Conservation (phyloP, 1,140 invertebrate species). For the Listronotus bonariensis region DNA sequence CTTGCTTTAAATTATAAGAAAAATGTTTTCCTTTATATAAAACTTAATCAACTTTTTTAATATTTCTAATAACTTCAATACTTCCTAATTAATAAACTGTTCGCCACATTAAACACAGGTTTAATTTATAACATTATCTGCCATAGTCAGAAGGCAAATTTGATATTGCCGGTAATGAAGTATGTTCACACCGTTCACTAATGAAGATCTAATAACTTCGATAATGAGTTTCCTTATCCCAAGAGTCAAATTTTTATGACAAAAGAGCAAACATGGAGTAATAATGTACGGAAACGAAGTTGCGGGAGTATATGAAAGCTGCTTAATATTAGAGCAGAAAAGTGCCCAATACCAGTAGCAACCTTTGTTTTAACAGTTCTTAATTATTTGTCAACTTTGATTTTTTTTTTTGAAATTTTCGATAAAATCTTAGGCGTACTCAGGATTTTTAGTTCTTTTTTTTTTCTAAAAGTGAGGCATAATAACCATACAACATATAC, state of each 20-base stretch:
- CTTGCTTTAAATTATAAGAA: no score
- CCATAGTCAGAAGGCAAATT: slow-evolving; percentile 13
- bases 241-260: slow-evolving; percentile 17
- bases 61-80: slow-evolving; percentile 1
- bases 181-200: slow-evolving; percentile 30
- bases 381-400: no score
- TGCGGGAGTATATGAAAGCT: background rate
- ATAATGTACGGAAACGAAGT: slow-evolving; percentile 13
- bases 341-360: no score
- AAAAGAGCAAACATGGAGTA: slow-evolving; percentile 4
- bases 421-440: no score
- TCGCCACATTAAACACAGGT: slow-evolving; percentile 12
- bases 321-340: background rate
- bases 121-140: slow-evolving; percentile 17
- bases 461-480: no score
- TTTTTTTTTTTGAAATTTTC: no score
- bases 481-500: no score
- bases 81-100: slow-evolving; percentile 7
- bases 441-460: no score
- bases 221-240: slow-evolving; percentile 30
- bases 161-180: slow-evolving; percentile 33
- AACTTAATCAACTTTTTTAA: background rate
- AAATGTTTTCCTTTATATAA: no score
- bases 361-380: no score
- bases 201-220: slow-evolving; percentile 34